phyloP scores from a whole-genome alignment of 1,140 invertebrate genomes.

The Frieseomelitta varia region DNA sequence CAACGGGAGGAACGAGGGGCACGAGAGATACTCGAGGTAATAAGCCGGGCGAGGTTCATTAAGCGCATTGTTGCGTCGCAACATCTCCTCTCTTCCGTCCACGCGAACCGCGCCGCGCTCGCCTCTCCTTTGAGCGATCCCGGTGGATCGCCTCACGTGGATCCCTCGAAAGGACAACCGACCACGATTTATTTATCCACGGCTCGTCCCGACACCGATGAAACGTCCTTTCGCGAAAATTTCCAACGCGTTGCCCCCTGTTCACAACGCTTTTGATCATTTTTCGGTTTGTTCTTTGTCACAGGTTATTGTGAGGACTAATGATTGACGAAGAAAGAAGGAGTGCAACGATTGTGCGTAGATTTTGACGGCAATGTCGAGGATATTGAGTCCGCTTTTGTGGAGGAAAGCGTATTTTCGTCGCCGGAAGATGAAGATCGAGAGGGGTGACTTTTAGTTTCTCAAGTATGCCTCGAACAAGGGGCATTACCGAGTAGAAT shows the following conservation, averaged over 20 bases:
- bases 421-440: neutral
- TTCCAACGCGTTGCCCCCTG: neutral
- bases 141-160: slow-evolving; percentile 40
- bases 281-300: neutral
- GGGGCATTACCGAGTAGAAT: neutral
- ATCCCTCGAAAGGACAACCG: slow-evolving; percentile 53
- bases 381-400: neutral
- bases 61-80: slow-evolving; percentile 76
- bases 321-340: too few relatives aligned
- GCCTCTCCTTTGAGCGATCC: slow-evolving; percentile 65
- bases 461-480: neutral
- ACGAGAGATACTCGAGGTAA: slow-evolving; percentile 74
- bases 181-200: slow-evolving; percentile 34
- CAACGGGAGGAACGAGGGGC: slow-evolving; percentile 53
- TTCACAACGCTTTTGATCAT: neutral
- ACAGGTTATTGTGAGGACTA: neutral
- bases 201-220: slow-evolving; percentile 29
- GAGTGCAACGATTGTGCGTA: neutral
- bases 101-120: slow-evolving; percentile 39
- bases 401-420: neutral
- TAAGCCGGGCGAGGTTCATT: slow-evolving; percentile 77
- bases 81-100: slow-evolving; percentile 22
- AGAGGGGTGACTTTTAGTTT: neutral
- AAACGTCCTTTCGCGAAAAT: slow-evolving; percentile 14
- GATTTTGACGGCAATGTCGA: neutral